Base-by-base conservation (phyloP, 2,888 invertebrate genomes). In the Agrochola lota region DNA sequence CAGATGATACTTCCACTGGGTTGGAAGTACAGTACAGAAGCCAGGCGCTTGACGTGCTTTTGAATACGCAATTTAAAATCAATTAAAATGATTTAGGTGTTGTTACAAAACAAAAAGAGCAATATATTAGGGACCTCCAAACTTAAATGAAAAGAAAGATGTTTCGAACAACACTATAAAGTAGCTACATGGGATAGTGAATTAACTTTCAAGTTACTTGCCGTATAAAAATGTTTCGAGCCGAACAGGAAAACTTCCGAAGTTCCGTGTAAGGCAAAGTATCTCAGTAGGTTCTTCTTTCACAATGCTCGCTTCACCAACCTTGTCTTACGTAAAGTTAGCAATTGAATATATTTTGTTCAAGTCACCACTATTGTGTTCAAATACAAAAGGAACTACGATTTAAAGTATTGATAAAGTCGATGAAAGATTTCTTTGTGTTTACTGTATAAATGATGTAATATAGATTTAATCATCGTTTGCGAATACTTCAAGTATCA, bases 321-420 rank as follows among this genome's bases (percentile, higher is more conserved):
- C 74, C 85, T 80, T 84, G 82, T 83, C 80, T 86, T 82, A 81
- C 85, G 75, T 80, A 85, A 84, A 90, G 83, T 90, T 87, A 81
- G 81, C 84, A 88, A 87, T 89, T 85, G 86, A 89, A 90, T 89
- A 83, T 78, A 89, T 89, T 89, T 87, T 81, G 79, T 85, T 87
- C 71, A 78, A 81, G 85, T 82, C 83, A 43, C 78, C 82, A 81
- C 82, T 85, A 87, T 88, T 88, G 88, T 89, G 71, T 83, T 88
- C 62, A 55, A 66, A 75, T 71, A 81, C 80, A 85, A 83, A 82
- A 78, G 77, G 81, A 83, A 90, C 80, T 84, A 81, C 63, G 79
- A 81, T 88, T 86, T 71, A 69, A 74, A 85, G 83, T 79, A 80
- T 80, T 74, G 79, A 84, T 78, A 82, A 84, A 86, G 78, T 80